Percentiles rank a stretch among this genome's conserved stretches.
Conservation (phyloP, 2,888 invertebrate species). For the Dryobota labecula region DNA sequence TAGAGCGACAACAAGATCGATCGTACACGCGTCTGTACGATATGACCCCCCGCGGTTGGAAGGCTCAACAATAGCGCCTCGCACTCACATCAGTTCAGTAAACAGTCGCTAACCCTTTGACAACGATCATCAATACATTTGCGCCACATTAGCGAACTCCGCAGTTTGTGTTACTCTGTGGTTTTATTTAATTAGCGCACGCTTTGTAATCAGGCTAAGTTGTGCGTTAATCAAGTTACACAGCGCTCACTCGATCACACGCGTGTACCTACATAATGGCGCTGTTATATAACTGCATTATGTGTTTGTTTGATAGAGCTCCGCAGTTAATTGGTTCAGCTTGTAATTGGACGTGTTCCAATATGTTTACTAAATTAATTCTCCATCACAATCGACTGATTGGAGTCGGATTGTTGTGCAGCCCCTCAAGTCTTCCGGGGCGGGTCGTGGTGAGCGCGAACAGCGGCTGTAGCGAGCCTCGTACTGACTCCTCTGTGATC, state of each 20-base stretch:
- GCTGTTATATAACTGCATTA: slow-evolving; percentile 26
- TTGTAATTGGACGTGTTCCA: slow-evolving; percentile 59
- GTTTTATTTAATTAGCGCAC: slow-evolving; percentile 53
- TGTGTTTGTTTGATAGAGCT: slow-evolving; percentile 42
- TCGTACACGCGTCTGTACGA: background rate
- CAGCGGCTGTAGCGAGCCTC: background rate
- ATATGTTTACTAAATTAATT: slow-evolving; percentile 63
- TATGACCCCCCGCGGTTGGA: background rate
- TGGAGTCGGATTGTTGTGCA: slow-evolving; percentile 31
- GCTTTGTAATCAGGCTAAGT: slow-evolving; percentile 49
- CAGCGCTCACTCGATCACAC: slow-evolving; percentile 12
- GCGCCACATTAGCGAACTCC: slow-evolving; percentile 30
- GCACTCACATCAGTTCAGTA: slow-evolving; percentile 13
- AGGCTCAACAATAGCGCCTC: slow-evolving; percentile 1
- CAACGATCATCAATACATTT: slow-evolving; percentile 24
- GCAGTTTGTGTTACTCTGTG: slow-evolving; percentile 20
- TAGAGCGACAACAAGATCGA: background rate
- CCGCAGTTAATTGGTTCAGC: slow-evolving; percentile 54
- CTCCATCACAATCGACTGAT: slow-evolving; percentile 47
- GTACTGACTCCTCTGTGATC: background rate
- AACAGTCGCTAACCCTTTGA: slow-evolving; percentile 32
- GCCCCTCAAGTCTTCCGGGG: background rate
- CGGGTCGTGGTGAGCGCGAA: background rate
- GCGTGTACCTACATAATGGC: slow-evolving; percentile 17
- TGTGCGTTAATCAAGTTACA: slow-evolving; percentile 43